These are phyloP conservation scores for Beroe forskalii DNA, from an alignment of 37 sponge, comb jelly and placozoan species.

Conservation along the genomic window DNA sequence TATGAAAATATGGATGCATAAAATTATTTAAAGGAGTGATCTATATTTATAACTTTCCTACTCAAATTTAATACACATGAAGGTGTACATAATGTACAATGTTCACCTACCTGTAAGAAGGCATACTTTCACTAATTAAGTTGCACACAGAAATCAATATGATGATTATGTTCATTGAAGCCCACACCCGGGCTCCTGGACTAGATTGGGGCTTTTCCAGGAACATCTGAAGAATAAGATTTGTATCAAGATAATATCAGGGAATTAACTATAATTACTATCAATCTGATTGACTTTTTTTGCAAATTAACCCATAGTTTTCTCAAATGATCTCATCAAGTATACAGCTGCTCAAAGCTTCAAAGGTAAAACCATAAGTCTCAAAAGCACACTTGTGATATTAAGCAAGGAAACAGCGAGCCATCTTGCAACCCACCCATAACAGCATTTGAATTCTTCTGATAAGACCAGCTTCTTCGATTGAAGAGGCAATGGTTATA, in stretches of 20 bases:
- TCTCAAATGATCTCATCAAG: too few species aligned
- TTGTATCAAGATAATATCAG: too few species aligned
- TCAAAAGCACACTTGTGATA: not conserved
- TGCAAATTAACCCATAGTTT: too few species aligned
- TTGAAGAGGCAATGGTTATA: not conserved
- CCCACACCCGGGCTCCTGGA: conserved; percentile 43
- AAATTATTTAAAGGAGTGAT: too few species aligned
- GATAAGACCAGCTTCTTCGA: not conserved
- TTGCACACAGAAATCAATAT: conserved; percentile 61
- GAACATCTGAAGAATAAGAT: conserved; percentile 18
- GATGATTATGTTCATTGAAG: conserved; percentile 49
- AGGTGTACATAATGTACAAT: too few species aligned
- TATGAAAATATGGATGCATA: too few species aligned
- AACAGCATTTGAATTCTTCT: conserved; percentile 38
- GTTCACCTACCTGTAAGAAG: conserved; percentile 30
- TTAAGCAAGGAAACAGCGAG: not conserved
- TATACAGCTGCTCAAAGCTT: too few species aligned
- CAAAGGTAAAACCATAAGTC: too few species aligned
- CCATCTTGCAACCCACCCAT: not conserved
- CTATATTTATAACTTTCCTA: too few species aligned
- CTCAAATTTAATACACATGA: too few species aligned
- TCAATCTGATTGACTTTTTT: too few species aligned
- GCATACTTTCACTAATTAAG: conserved; percentile 58
- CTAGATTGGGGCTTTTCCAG: conserved; percentile 60
- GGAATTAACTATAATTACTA: too few species aligned